Evolutionary conservation across 2,797 vertebrate species (phyloP).

Genomic region (Bradypodion pumilum): DNA sequence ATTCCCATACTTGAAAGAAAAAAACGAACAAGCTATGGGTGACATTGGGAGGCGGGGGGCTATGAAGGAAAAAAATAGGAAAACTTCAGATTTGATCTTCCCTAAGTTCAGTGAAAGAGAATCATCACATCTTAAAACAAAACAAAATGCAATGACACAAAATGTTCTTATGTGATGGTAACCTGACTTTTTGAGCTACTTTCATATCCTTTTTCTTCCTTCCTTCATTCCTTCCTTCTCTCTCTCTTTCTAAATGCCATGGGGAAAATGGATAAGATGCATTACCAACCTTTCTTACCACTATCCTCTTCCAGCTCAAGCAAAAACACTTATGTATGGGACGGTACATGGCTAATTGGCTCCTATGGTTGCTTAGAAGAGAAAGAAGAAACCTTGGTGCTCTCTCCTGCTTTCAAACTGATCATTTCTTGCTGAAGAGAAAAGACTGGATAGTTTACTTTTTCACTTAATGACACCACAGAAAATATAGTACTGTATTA

Average conservation of each 20-base stretch:
- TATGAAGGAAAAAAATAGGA: neutral
- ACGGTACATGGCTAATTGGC: neutral
- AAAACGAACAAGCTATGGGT: no score
- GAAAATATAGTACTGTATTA: neutral
- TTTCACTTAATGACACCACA: neutral
- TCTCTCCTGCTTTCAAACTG: neutral
- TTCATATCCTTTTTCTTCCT: no score
- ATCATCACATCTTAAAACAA: no score
- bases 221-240: no score
- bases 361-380: neutral
- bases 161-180: neutral
- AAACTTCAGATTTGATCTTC: neutral
- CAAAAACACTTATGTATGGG: neutral
- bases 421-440: neutral
- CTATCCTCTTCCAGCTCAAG: neutral
- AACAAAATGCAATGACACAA: neutral
- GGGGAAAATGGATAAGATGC: neutral
- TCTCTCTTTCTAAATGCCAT: no score
- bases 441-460: neutral
- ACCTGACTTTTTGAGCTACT: no score
- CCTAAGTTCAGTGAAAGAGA: neutral
- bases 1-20: no score
- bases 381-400: neutral
- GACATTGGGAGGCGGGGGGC: no score
- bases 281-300: neutral